Evolutionary conservation across 2,113 vertebrate genomes (phyloP).

Genomic region (Myrmecophaga tridactyla): DNA sequence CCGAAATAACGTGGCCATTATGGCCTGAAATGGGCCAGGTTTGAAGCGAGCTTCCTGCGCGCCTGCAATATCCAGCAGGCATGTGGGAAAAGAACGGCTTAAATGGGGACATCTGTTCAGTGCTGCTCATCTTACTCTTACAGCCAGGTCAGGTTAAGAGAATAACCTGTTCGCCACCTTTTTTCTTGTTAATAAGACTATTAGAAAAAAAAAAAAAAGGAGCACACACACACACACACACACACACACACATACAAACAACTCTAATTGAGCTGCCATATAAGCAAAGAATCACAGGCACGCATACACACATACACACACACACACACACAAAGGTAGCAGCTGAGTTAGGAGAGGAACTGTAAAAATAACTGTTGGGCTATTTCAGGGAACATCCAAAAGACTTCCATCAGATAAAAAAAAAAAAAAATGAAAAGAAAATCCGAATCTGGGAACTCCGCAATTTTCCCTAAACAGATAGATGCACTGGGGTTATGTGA

Average conservation of each 20-base stretch:
- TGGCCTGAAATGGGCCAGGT: constrained; percentile 95
- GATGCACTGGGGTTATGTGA: not conserved
- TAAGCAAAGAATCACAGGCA: constrained; percentile 79
- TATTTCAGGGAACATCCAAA: constrained; percentile 57
- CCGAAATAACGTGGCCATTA: constrained; percentile 99
- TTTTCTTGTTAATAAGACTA: constrained; percentile 78
- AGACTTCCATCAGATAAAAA: constrained; percentile 51
- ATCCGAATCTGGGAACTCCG: not conserved
- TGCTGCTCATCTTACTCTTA: constrained; percentile 88
- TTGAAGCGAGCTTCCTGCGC: constrained; percentile 96
- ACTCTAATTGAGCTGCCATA: constrained; percentile 81
- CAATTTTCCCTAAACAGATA: constrained; percentile 2
- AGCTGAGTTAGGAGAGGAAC: constrained; percentile 74
- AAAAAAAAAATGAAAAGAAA: not conserved
- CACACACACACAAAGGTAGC: constrained; percentile 73
- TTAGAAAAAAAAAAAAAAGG: constrained; percentile 65
- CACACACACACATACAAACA: constrained; percentile 69
- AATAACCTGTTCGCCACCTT: constrained; percentile 90
- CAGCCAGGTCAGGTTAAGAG: constrained; percentile 90
- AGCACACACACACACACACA: constrained; percentile 38
- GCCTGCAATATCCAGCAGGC: constrained; percentile 94
- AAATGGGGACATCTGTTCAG: constrained; percentile 99
- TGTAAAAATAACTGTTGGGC: constrained; percentile 76
- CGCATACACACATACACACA: not conserved
- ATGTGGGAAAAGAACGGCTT: constrained; percentile 93